phyloP scores from a whole-genome alignment of 2,797 vertebrate genomes.

The Decapterus maruadsi region DNA sequence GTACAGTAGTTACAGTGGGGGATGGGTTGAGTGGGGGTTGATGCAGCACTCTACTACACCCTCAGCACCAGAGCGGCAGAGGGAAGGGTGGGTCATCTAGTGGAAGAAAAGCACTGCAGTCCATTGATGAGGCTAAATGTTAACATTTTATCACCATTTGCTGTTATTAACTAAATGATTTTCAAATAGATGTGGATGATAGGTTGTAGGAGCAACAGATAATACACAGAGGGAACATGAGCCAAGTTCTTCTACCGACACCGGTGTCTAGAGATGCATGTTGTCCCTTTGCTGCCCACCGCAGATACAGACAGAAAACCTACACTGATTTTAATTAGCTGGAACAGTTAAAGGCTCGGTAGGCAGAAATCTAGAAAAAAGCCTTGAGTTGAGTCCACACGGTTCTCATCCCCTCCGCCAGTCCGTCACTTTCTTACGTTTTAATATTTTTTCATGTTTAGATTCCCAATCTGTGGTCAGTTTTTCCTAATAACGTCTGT shows the following conservation, averaged over 20 bases:
- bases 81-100: constrained; percentile 63
- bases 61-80: constrained; percentile 56
- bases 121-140: constrained; percentile 25
- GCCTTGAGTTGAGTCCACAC: too few relatives aligned
- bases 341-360: too few relatives aligned
- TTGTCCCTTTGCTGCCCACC: background rate
- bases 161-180: background rate
- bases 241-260: background rate
- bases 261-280: background rate
- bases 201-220: constrained; percentile 2
- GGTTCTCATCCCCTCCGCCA: too few relatives aligned
- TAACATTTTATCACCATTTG: constrained; percentile 32
- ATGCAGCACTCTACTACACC: constrained; percentile 67
- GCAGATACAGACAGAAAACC: background rate
- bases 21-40: constrained; percentile 70
- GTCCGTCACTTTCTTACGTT: too few relatives aligned
- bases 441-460: too few relatives aligned
- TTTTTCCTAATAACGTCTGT: too few relatives aligned
- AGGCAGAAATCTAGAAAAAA: too few relatives aligned
- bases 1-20: constrained; percentile 75
- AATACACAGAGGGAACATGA: background rate
- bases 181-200: background rate
- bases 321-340: background rate
- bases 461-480: too few relatives aligned
- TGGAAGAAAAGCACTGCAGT: constrained; percentile 49